These are phyloP conservation scores for Epinotia demarniana DNA, from an alignment of 2,888 invertebrate genomes.

Conservation along the genomic window DNA sequence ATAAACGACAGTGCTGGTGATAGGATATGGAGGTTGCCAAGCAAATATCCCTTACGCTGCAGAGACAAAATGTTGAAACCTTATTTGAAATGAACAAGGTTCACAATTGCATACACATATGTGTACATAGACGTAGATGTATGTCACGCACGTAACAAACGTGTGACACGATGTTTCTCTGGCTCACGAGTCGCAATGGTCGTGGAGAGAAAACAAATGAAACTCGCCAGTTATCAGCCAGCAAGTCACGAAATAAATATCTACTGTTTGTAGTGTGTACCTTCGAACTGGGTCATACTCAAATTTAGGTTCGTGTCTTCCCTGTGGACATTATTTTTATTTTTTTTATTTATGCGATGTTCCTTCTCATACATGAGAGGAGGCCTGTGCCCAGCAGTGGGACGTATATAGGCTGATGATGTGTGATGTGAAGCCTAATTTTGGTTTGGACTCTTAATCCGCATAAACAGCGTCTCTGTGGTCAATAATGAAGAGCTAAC, in stretches of 20 bases:
- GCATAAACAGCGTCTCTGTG: no score
- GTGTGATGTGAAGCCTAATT: no score
- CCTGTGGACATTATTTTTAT: no score
- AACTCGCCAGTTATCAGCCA: conserved; percentile 53
- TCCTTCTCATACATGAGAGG: no score
- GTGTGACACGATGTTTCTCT: conserved; percentile 66
- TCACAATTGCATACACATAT: neutral
- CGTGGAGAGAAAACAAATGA: conserved; percentile 64
- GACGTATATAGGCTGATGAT: no score
- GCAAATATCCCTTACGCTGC: neutral
- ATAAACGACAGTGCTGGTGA: neutral
- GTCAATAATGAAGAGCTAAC: no score
- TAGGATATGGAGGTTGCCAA: neutral
- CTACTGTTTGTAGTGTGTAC: neutral
- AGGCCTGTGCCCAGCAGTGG: no score
- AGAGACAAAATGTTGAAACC: neutral
- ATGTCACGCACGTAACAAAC: conserved; percentile 51
- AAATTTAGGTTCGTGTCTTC: no score
- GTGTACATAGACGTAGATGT: conserved; percentile 5
- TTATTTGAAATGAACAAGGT: neutral
- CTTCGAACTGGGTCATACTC: no score
- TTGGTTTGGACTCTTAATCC: no score
- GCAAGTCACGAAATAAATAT: conserved; percentile 59
- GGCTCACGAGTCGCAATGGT: conserved; percentile 67
- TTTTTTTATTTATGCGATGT: no score